phyloP scores from a whole-genome alignment of 2,797 vertebrate species.

The Pogoniulus pusillus region DNA sequence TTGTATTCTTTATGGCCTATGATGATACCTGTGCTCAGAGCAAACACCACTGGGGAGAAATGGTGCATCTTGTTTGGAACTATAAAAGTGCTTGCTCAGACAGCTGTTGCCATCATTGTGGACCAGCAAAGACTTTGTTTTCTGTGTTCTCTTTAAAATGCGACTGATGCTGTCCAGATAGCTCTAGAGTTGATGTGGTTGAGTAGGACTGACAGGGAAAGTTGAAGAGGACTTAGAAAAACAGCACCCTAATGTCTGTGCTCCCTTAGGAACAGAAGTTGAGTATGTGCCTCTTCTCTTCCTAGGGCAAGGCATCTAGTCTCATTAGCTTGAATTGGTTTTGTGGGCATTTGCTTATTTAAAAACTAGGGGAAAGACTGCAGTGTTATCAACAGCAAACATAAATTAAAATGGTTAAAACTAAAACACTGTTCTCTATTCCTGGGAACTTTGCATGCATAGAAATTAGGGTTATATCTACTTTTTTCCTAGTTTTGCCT shows the following conservation, averaged over 20 bases:
- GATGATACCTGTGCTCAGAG: background rate
- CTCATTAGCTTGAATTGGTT: background rate
- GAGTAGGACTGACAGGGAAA: background rate
- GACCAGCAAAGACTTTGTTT: background rate
- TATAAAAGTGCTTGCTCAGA: background rate
- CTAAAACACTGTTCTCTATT: background rate
- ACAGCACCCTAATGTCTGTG: background rate
- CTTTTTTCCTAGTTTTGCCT: background rate
- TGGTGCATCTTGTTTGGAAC: background rate
- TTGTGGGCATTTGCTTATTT: slow-evolving; percentile 6
- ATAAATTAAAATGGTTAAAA: background rate
- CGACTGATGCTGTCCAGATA: background rate
- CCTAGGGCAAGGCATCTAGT: background rate
- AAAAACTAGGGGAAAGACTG: background rate
- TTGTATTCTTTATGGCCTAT: background rate
- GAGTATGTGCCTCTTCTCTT: background rate
- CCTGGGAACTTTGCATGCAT: background rate
- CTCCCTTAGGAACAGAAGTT: background rate
- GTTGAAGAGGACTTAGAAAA: background rate
- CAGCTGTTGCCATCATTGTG: background rate
- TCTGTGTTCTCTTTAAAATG: fast-evolving
- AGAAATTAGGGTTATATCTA: slow-evolving; percentile 7
- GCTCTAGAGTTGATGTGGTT: background rate
- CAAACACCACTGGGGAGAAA: background rate
- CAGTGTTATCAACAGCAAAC: background rate